These are phyloP conservation scores for Temnothorax ravouxi DNA, from an alignment of 2,888 invertebrate genomes.

Conservation along the genomic window DNA sequence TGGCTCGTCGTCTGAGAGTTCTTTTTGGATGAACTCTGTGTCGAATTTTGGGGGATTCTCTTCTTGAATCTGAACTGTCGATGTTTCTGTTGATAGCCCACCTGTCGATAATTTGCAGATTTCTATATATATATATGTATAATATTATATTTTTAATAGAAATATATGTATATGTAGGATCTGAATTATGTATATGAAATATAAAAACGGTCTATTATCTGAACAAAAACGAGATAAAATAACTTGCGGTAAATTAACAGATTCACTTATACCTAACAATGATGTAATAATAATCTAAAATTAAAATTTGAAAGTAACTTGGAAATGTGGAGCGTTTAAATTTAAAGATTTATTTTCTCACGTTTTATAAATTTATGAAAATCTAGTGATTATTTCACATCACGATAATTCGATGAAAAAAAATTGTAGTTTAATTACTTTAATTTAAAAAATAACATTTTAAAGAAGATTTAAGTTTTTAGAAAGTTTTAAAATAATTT, in stretches of 20 bases:
- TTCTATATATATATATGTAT: background rate
- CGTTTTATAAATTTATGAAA: background rate
- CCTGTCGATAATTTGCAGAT: too few species aligned
- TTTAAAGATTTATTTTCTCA: conserved; percentile 5
- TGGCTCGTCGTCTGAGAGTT: too few species aligned
- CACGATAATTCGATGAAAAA: background rate
- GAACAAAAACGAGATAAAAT: background rate
- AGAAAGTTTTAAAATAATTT: background rate
- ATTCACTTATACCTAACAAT: background rate
- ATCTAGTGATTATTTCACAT: background rate
- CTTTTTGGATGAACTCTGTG: too few species aligned
- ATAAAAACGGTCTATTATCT: background rate
- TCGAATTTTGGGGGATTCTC: too few species aligned
- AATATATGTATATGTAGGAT: background rate
- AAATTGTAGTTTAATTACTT: background rate
- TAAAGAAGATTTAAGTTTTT: background rate
- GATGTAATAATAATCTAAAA: background rate
- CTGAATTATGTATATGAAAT: background rate
- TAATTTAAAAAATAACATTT: background rate
- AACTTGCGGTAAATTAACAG: background rate
- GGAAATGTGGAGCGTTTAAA: background rate
- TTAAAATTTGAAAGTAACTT: conserved; percentile 12
- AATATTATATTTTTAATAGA: background rate
- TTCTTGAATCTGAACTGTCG: too few species aligned
- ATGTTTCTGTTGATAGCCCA: too few species aligned